Conservation (phyloP, 2,113 vertebrate species). For the Halcyon senegalensis region DNA sequence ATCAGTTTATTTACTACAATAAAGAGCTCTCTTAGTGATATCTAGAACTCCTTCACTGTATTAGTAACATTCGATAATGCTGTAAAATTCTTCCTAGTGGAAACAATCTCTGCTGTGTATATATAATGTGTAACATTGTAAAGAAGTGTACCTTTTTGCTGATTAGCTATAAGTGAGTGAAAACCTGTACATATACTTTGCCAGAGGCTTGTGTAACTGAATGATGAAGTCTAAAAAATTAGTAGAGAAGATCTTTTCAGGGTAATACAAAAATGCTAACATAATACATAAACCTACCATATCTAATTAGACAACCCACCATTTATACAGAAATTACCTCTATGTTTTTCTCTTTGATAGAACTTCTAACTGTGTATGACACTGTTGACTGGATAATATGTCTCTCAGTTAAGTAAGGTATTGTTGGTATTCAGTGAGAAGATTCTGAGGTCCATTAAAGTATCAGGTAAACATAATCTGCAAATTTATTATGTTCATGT, state of each 20-base stretch:
- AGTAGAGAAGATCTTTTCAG: background rate
- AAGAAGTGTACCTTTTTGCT: background rate
- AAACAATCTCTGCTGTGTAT: background rate
- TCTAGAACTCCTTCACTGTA: background rate
- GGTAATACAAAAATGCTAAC: background rate
- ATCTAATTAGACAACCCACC: background rate
- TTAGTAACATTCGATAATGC: background rate
- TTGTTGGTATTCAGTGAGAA: background rate
- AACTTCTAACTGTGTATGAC: background rate
- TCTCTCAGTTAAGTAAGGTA: background rate
- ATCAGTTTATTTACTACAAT: background rate
- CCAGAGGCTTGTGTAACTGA: background rate
- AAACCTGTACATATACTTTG: background rate
- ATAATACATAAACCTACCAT: background rate
- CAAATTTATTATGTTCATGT: background rate
- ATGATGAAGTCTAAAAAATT: background rate
- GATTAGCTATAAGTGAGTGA: background rate
- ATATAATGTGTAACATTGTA: background rate
- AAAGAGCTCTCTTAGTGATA: background rate
- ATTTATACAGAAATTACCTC: background rate
- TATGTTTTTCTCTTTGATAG: no score
- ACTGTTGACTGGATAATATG: fast-evolving
- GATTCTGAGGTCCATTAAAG: background rate
- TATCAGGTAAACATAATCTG: background rate
- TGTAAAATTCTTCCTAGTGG: background rate